Conservation (phyloP, 2,113 vertebrate genomes). For the Halcyon malimbica region DNA sequence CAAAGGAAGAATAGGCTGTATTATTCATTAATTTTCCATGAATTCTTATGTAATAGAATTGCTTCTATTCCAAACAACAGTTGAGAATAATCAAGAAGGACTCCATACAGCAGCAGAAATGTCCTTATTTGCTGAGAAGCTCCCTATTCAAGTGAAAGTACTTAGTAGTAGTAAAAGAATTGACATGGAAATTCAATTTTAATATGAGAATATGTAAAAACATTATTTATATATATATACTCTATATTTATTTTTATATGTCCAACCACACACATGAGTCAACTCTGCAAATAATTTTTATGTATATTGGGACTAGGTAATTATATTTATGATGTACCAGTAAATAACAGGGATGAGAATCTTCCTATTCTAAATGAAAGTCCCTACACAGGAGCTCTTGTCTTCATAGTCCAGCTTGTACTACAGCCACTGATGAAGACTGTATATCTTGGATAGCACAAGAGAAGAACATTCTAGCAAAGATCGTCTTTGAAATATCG, state of each 20-base stretch:
- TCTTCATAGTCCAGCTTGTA: neutral
- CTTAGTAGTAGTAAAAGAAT: neutral
- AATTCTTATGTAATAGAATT: neutral
- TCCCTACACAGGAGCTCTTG: neutral
- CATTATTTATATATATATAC: neutral
- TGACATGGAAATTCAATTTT: neutral
- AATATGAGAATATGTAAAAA: neutral
- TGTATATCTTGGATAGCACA: neutral
- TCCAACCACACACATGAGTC: neutral
- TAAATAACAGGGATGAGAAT: neutral
- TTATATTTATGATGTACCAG: neutral
- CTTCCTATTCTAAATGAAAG: neutral
- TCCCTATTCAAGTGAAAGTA: neutral
- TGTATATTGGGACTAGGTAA: neutral
- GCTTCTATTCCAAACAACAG: too few relatives aligned
- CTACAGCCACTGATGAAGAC: neutral
- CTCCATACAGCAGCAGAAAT: neutral
- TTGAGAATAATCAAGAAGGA: neutral
- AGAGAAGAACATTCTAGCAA: neutral
- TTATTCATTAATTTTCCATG: neutral
- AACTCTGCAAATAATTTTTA: neutral
- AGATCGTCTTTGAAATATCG: neutral
- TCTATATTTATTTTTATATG: neutral
- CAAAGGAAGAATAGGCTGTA: neutral
- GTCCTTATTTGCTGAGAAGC: neutral